Conservation (phyloP, 30 jellyfish, hydroid and myxozoan species). For the Aurelia coerulea region DNA sequence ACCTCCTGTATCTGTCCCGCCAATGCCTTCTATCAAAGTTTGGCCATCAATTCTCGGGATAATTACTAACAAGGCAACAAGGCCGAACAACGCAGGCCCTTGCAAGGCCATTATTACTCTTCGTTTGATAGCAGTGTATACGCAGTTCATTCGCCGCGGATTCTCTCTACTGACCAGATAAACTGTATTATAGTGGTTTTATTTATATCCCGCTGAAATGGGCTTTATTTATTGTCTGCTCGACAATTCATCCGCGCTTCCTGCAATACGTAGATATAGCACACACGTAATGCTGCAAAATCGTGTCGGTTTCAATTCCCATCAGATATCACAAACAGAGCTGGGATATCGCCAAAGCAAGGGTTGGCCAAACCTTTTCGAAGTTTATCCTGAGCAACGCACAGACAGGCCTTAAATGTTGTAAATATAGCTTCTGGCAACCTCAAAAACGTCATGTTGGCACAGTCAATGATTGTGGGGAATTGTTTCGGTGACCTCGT, state of each 20-base stretch:
- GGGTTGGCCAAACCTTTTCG: too few relatives aligned
- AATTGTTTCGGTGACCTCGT: too few relatives aligned
- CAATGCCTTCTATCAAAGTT: not conserved
- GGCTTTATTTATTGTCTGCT: conserved; percentile 38
- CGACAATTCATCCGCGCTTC: conserved; percentile 34
- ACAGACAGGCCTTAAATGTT: too few relatives aligned
- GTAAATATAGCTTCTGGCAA: too few relatives aligned
- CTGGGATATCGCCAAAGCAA: too few relatives aligned
- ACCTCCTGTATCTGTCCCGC: not conserved
- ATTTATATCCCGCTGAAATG: conserved; percentile 11
- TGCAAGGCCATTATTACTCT: not conserved
- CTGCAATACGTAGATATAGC: conserved; percentile 12
- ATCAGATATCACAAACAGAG: too few relatives aligned
- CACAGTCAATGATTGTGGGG: too few relatives aligned
- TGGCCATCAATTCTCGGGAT: not conserved
- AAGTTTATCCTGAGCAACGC: too few relatives aligned
- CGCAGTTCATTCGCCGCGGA: conserved; percentile 6
- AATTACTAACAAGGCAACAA: not conserved
- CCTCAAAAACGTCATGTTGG: too few relatives aligned
- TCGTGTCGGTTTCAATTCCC: too few relatives aligned
- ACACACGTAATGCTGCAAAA: too few relatives aligned
- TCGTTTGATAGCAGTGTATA: not conserved
- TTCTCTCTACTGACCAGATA: conserved; percentile 10
- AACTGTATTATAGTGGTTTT: not conserved
- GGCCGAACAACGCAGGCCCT: not conserved